Conservation (phyloP, 2,113 vertebrate genomes). For the Eleginops maclovinus region DNA sequence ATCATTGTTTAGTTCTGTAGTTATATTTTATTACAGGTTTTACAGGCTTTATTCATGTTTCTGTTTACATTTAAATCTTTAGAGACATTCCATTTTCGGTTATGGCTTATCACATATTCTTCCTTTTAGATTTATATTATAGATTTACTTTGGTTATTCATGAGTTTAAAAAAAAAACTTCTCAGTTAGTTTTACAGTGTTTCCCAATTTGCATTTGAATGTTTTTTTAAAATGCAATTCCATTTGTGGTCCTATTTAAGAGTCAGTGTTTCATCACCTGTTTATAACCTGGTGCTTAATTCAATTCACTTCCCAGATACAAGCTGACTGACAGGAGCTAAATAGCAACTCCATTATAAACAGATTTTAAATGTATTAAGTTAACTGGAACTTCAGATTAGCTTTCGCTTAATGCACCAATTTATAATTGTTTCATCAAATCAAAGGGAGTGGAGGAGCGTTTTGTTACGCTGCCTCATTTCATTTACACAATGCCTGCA, state of each 20-base stretch:
- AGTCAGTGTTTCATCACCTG: neutral
- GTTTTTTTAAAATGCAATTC: neutral
- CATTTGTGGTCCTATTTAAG: neutral
- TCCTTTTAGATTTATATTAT: neutral
- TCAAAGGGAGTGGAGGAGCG: neutral
- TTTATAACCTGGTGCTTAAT: neutral
- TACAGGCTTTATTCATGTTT: conserved; percentile 15
- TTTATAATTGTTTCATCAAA: conserved; percentile 5
- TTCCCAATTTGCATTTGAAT: neutral
- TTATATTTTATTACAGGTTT: conserved; percentile 24
- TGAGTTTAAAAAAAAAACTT: neutral
- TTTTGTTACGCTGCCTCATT: conserved; percentile 34
- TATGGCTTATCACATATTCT: conserved; percentile 1
- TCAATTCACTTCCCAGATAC: neutral
- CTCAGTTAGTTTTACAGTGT: too few relatives aligned
- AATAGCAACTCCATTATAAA: conserved; percentile 8
- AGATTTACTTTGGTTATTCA: conserved; percentile 5
- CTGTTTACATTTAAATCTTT: conserved; percentile 19
- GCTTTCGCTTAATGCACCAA: neutral
- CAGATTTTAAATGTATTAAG: neutral
- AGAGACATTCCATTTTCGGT: neutral
- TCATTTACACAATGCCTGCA: conserved; percentile 24
- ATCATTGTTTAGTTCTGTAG: conserved; percentile 20
- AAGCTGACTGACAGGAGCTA: neutral
- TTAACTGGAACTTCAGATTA: neutral